Percentiles rank a stretch among this genome's conserved stretches.
Evolutionary conservation across 2,888 invertebrate species (phyloP).

Genomic region (Caenorhabditis sp.): DNA sequence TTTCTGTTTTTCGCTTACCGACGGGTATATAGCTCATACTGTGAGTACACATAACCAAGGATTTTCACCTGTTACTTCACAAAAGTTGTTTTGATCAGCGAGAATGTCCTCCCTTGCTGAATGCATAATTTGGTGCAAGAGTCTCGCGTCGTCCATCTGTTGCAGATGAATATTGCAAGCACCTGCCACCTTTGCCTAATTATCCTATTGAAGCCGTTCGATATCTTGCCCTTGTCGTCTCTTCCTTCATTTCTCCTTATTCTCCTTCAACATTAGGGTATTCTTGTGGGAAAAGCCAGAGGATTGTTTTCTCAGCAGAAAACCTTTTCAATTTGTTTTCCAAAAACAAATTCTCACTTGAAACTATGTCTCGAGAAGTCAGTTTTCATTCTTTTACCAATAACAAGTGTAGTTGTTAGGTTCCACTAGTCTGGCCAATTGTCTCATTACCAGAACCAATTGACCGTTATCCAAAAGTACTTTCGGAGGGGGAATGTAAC

Average conservation of each 20-base stretch:
- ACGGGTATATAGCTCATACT: background rate
- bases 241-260: constrained; percentile 2
- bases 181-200: constrained; percentile 59
- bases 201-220: constrained; percentile 48
- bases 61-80: constrained; percentile 9
- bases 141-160: constrained; percentile 50
- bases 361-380: background rate
- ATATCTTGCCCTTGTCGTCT: constrained; percentile 4
- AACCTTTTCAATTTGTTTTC: too few relatives aligned
- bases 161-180: constrained; percentile 66
- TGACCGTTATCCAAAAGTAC: constrained; percentile 36
- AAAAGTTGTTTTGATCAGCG: constrained; percentile 18
- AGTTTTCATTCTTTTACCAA: background rate
- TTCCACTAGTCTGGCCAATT: constrained; percentile 8
- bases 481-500: background rate
- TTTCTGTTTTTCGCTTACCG: constrained; percentile 5
- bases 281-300: background rate
- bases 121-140: constrained; percentile 40
- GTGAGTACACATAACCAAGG: background rate
- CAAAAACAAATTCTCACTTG: background rate
- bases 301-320: too few relatives aligned
- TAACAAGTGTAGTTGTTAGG: background rate
- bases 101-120: background rate
- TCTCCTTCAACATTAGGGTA: background rate
- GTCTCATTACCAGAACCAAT: constrained; percentile 61